Evolutionary conservation across 2,888 invertebrate species (phyloP).

Genomic region (Sarcophaga subvicina): DNA sequence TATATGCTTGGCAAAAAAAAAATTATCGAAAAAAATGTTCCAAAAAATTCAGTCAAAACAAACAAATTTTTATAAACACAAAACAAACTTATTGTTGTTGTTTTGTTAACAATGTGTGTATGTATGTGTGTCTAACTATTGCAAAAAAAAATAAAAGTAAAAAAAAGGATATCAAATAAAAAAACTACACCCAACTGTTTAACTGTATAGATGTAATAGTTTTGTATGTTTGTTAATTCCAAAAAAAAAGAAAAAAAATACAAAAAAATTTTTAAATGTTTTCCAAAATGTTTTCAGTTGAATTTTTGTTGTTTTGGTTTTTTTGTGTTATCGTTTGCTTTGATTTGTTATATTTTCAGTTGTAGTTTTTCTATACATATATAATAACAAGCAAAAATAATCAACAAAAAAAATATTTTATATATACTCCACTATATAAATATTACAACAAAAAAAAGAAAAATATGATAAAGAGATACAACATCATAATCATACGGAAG

Average conservation of each 20-base stretch:
- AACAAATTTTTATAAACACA: background rate
- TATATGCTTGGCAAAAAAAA: no score
- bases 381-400: constrained; percentile 11
- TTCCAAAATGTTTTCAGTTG: no score
- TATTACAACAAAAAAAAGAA: background rate
- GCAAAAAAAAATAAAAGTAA: constrained; percentile 46
- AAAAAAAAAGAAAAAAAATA: constrained; percentile 65
- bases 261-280: constrained; percentile 70
- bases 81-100: constrained; percentile 38
- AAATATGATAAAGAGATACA: background rate
- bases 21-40: background rate
- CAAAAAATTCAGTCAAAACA: background rate
- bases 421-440: no score
- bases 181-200: constrained; percentile 33
- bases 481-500: no score
- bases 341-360: constrained; percentile 42
- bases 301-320: constrained; percentile 39
- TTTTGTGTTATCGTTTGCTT: constrained; percentile 18
- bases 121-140: constrained; percentile 27
- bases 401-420: background rate
- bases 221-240: constrained; percentile 60
- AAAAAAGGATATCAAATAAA: constrained; percentile 55
- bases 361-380: constrained; percentile 32
- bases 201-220: constrained; percentile 51
- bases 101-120: constrained; percentile 46